Conservation (phyloP, 2,113 vertebrate genomes). For the Antigone vipio region DNA sequence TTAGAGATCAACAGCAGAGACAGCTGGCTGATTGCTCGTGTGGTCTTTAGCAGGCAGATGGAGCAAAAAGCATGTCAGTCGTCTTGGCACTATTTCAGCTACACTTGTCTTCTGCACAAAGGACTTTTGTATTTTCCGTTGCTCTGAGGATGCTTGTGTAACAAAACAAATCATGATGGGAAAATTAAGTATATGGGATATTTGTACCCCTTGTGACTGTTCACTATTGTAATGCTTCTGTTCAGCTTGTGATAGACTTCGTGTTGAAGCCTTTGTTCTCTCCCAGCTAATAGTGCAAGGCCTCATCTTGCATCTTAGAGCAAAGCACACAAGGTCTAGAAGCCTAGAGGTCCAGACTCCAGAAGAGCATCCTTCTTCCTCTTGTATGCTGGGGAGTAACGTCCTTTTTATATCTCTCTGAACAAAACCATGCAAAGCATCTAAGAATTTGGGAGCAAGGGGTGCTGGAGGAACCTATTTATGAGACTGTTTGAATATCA, state of each 20-base stretch:
- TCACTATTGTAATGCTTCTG: neutral
- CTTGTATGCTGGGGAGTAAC: neutral
- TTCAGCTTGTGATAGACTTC: neutral
- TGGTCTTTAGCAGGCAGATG: slow-evolving; percentile 55
- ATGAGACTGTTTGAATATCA: neutral
- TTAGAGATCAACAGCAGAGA: neutral
- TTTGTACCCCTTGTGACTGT: slow-evolving; percentile 17
- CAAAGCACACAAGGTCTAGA: neutral
- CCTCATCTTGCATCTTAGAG: neutral
- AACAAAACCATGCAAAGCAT: neutral
- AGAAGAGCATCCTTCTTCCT: neutral
- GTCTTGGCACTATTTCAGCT: slow-evolving; percentile 50
- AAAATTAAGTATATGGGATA: slow-evolving; percentile 48
- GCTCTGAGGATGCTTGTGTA: slow-evolving; percentile 24
- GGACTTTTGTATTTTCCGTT: neutral
- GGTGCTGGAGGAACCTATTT: neutral
- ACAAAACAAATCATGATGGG: slow-evolving; percentile 41
- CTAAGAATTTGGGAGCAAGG: neutral
- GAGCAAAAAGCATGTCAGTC: slow-evolving; percentile 55
- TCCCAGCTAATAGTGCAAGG: neutral
- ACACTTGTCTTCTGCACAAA: slow-evolving; percentile 50
- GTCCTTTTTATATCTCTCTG: neutral
- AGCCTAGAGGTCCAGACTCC: neutral
- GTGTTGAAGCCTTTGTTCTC: neutral
- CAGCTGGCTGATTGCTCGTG: slow-evolving; percentile 43